phyloP scores from a whole-genome alignment of 1,140 invertebrate genomes.

The Nylanderia fulva region DNA sequence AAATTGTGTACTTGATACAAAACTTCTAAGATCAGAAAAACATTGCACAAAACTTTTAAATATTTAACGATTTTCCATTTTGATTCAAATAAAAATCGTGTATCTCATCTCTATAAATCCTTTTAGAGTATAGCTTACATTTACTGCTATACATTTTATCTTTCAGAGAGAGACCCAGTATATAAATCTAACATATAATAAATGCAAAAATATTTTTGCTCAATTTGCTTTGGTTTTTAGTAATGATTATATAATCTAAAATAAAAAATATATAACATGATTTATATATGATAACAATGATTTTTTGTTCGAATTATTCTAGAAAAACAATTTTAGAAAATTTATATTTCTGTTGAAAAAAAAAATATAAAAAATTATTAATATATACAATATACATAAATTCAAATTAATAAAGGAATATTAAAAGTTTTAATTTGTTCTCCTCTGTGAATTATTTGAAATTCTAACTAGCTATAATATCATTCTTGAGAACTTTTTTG shows the following conservation, averaged over 20 bases:
- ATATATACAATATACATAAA: constrained; percentile 9
- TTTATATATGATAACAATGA: constrained; percentile 7
- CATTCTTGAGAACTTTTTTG: background rate
- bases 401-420: constrained; percentile 20
- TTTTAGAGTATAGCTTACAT: background rate
- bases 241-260: constrained; percentile 20
- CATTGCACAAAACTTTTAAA: background rate
- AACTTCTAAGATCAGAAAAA: background rate
- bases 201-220: constrained; percentile 45
- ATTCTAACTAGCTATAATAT: constrained; percentile 10
- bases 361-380: constrained; percentile 38
- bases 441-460: background rate
- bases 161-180: background rate
- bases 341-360: background rate
- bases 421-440: constrained; percentile 5
- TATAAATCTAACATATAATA: constrained; percentile 43
- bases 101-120: background rate
- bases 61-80: background rate
- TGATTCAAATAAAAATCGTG: constrained; percentile 5
- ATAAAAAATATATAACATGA: background rate
- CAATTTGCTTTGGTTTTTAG: constrained; percentile 42
- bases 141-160: background rate
- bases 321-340: background rate
- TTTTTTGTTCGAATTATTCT: background rate
- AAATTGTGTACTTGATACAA: background rate